Percentiles rank a stretch among this genome's conserved stretches.
phyloP scores from a whole-genome alignment of 2,113 vertebrate species.

The Crotalus helleri region DNA sequence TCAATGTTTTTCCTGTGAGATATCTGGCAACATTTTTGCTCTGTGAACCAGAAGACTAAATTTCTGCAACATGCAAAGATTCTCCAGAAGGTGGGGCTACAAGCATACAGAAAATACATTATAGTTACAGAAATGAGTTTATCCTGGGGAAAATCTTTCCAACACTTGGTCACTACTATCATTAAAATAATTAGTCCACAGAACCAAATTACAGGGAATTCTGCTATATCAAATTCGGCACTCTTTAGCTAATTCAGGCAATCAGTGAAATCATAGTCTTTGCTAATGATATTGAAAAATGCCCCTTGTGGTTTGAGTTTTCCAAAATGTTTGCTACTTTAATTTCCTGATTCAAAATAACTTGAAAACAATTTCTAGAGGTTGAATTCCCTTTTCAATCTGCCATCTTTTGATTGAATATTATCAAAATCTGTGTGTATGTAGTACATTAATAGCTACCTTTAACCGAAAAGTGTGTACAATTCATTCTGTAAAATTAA shows the following conservation, averaged over 20 bases:
- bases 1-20: background rate
- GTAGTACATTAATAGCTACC: background rate
- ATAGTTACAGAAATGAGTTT: background rate
- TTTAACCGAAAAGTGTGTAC: background rate
- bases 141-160: background rate
- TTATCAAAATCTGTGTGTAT: background rate
- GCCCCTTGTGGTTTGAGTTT: background rate
- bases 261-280: background rate
- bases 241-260: background rate
- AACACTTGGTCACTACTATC: background rate
- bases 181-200: background rate
- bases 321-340: background rate
- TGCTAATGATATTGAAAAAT: background rate
- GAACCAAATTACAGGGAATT: background rate
- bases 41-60: background rate
- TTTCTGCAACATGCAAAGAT: background rate
- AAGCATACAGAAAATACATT: background rate
- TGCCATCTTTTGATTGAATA: background rate
- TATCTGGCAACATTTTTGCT: background rate
- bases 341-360: background rate
- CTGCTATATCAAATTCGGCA: background rate
- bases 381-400: background rate
- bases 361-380: background rate
- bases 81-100: background rate
- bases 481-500: background rate